Base-by-base conservation (phyloP, 2,888 invertebrate genomes). In the Tetragonisca angustula region DNA sequence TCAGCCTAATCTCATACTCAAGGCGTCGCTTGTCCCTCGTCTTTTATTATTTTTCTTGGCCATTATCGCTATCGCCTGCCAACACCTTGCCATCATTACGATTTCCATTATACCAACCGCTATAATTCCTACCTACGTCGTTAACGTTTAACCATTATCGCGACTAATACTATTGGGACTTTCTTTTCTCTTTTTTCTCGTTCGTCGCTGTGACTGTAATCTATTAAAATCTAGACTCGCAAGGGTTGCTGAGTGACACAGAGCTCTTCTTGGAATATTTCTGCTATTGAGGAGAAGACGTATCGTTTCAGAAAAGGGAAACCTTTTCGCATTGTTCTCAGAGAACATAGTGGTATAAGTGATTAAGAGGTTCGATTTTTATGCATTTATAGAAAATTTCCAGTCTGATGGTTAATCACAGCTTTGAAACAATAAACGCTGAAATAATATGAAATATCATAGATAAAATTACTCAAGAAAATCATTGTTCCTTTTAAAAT, bases 1-100 rank as follows among this genome's bases (percentile, higher is more conserved):
- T 76, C 69, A 61, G 50, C n/a, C 50, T 50, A 69, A 50, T 69
- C 69, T 68, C 19, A 50, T 27, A 52, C 32, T 65, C 43, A 43
- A 43, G 50, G 3, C 24, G 49, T 15, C 27, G 19, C n/a, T 62
- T 15, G 50, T 17, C 15, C 27, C 9, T 43, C 9, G 21, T 15
- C 54, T 32, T 65, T 54, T 54, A 54, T 24, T 17, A 74, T 74
- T 74, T 64, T 65, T 54, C 65, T 36, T 15, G 3, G 24, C 65
- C 59, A 24, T 24, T 36, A 36, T 24, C 52, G 9, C 19, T 43
- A 9, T 43, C 43, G 43, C 43, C 43, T 32, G 61, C 52, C n/a
- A 64, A 64, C n/a, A 36, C 32, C 36, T 32, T 17, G 62, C 49
- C 27, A 52, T 49, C 64, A n/a, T 74, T 52, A 64, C 32, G n/a